phyloP scores from a whole-genome alignment of 1,140 invertebrate species.

The Trissolcus basalis region DNA sequence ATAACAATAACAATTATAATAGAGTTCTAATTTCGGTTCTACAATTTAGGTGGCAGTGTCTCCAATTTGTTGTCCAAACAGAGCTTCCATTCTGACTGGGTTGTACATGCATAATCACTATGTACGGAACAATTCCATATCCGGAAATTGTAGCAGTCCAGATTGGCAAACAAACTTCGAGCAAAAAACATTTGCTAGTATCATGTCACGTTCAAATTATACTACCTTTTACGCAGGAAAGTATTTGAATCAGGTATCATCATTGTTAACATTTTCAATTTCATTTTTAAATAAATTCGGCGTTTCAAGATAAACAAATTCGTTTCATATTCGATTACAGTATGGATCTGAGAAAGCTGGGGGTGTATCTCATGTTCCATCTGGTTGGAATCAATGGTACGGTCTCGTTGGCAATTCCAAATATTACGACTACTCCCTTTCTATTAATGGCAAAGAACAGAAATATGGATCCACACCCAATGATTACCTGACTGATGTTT shows the following conservation, averaged over 20 bases:
- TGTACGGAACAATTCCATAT: conserved; percentile 85
- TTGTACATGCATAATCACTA: conserved; percentile 89
- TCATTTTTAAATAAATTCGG: too few relatives aligned
- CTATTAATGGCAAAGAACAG: conserved; percentile 83
- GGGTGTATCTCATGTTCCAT: conserved; percentile 82
- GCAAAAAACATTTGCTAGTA: conserved; percentile 80
- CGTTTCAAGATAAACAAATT: conserved; percentile 15
- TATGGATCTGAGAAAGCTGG: conserved; percentile 70
- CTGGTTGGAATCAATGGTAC: conserved; percentile 89
- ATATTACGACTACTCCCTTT: conserved; percentile 93
- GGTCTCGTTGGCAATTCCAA: conserved; percentile 89
- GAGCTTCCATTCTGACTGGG: conserved; percentile 90
- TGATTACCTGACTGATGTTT: conserved; percentile 90
- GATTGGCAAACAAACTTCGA: conserved; percentile 83
- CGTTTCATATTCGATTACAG: conserved; percentile 15
- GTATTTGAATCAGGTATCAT: conserved; percentile 89
- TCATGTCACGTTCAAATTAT: conserved; percentile 80
- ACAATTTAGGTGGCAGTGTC: conserved; percentile 77
- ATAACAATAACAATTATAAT: too few relatives aligned
- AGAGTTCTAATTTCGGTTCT: too few relatives aligned
- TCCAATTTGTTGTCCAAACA: conserved; percentile 92
- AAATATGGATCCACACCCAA: conserved; percentile 76
- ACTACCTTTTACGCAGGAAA: conserved; percentile 90
- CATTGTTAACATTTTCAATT: too few relatives aligned
- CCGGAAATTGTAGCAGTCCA: conserved; percentile 84